Conservation (phyloP, 2,888 invertebrate species). For the Branchipolynoe longqiensis region DNA sequence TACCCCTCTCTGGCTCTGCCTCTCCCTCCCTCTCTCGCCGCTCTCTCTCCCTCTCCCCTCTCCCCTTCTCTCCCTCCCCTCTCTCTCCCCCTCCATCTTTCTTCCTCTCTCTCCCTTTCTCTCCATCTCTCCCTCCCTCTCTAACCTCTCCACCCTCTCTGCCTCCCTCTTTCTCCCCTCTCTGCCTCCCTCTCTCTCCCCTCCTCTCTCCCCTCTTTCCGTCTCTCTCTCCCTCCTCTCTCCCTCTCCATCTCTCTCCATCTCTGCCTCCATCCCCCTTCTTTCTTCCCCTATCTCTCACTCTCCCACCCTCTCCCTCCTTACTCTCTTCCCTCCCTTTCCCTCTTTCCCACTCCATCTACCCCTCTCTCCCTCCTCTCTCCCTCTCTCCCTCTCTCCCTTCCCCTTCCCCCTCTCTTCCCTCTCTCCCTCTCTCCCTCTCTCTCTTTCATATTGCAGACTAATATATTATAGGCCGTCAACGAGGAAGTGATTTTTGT, state of each 20-base stretch:
- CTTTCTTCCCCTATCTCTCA: not conserved
- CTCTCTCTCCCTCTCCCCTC: not conserved
- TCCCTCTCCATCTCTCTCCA: no score
- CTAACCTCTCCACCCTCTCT: not conserved
- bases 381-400: not conserved
- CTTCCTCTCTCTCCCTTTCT: not conserved
- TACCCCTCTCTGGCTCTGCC: not conserved
- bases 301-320: not conserved
- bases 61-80: not conserved
- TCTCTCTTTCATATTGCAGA: no score
- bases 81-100: not conserved
- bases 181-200: slow-evolving; percentile 25
- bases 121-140: not conserved
- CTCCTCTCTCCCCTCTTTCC: slow-evolving; percentile 32
- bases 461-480: no score
- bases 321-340: not conserved
- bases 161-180: not conserved
- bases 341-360: not conserved
- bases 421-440: not conserved
- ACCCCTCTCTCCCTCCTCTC: not conserved
- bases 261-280: not conserved
- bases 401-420: not conserved
- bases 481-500: no score
- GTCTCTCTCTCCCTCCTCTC: slow-evolving; percentile 20
- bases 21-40: not conserved